Percentiles rank a stretch among this genome's conserved stretches.
Evolutionary conservation across 2,888 invertebrate genomes (phyloP).

Genomic region (Agonopterix subpropinquella): DNA sequence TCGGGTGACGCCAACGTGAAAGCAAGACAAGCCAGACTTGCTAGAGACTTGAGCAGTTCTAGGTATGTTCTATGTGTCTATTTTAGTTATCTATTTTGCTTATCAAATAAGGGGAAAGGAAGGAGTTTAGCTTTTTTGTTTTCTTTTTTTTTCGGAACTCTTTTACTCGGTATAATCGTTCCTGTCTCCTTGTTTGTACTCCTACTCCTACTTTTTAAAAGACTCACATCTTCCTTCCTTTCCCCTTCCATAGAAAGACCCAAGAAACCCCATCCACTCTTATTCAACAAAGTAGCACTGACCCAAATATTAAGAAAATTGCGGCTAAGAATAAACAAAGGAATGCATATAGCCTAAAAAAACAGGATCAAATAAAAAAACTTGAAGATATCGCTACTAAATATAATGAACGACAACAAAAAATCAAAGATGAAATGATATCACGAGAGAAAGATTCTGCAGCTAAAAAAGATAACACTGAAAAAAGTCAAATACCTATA

Average conservation of each 20-base stretch:
- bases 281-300: constrained; percentile 43
- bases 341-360: constrained; percentile 39
- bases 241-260: constrained; percentile 57
- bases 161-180: constrained; percentile 24
- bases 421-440: constrained; percentile 5
- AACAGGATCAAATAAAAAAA: constrained; percentile 54
- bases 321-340: constrained; percentile 29
- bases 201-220: constrained; percentile 20
- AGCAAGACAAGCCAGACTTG: constrained; percentile 65
- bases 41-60: constrained; percentile 59
- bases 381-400: constrained; percentile 56
- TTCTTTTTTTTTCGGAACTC: constrained; percentile 12
- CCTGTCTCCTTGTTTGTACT: constrained; percentile 72
- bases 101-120: constrained; percentile 74
- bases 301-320: constrained; percentile 38
- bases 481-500: constrained; percentile 53
- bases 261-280: constrained; percentile 39
- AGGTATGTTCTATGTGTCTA: constrained; percentile 35
- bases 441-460: constrained; percentile 6
- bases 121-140: constrained; percentile 29
- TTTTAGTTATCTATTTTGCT: constrained; percentile 1
- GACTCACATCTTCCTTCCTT: constrained; percentile 52
- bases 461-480: constrained; percentile 14
- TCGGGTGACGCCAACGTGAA: constrained; percentile 60
- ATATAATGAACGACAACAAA: constrained; percentile 39